A percentile compares a stretch with the other conserved stretches of the same genome.
These are phyloP conservation scores for Scaptomyza cyrtandrae DNA, from an alignment of 2,888 invertebrate species.

Conservation along the genomic window DNA sequence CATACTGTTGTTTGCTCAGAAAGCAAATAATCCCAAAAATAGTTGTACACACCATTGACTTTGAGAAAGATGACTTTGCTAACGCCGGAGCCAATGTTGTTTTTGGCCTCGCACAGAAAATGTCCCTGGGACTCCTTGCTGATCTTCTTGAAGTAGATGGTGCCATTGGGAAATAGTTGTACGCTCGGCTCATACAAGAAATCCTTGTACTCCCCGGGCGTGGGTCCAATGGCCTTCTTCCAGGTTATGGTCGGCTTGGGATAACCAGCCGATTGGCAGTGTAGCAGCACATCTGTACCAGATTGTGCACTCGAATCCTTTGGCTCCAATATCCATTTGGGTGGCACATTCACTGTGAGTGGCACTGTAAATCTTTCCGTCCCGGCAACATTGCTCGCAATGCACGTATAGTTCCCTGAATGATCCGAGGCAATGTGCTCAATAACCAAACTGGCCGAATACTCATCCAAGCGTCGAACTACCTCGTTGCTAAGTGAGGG, in stretches of 20 bases:
- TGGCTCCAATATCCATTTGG: slow-evolving; percentile 94
- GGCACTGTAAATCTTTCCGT: slow-evolving; percentile 91
- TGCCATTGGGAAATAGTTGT: slow-evolving; percentile 92
- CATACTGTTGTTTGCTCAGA: not conserved
- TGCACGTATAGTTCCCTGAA: slow-evolving; percentile 96
- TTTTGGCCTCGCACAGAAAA: slow-evolving; percentile 96
- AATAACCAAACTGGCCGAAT: slow-evolving; percentile 93
- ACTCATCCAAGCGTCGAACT: slow-evolving; percentile 90
- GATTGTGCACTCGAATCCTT: slow-evolving; percentile 92
- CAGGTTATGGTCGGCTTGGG: slow-evolving; percentile 95
- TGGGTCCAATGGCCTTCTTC: slow-evolving; percentile 93
- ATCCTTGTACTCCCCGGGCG: slow-evolving; percentile 92
- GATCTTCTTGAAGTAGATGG: slow-evolving; percentile 92
- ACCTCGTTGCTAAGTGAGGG: slow-evolving; percentile 85
- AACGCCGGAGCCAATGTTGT: slow-evolving; percentile 95
- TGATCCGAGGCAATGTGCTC: slow-evolving; percentile 93
- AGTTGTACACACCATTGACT: slow-evolving; percentile 90
- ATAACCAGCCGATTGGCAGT: slow-evolving; percentile 96
- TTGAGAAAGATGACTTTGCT: slow-evolving; percentile 96
- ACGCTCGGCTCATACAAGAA: slow-evolving; percentile 92
- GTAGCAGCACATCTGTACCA: slow-evolving; percentile 92
- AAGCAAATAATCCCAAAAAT: not conserved
- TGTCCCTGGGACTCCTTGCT: slow-evolving; percentile 95
- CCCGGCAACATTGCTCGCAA: slow-evolving; percentile 93
- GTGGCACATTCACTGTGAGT: slow-evolving; percentile 94